Evolutionary conservation across 2,797 vertebrate species (phyloP).

Genomic region (Manis javanica): DNA sequence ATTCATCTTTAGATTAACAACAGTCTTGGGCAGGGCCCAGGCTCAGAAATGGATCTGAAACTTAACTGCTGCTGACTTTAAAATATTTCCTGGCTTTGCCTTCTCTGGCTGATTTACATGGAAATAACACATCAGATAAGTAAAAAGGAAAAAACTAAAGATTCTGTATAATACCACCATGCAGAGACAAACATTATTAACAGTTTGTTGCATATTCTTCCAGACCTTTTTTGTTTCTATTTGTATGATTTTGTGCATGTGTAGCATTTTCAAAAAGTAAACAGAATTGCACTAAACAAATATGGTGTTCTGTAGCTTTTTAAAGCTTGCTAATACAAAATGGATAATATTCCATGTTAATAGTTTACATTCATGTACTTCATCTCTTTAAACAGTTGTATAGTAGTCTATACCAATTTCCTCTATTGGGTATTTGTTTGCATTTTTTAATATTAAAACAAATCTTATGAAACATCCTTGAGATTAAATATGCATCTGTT

Average conservation of each 20-base stretch:
- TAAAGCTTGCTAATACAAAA: not conserved
- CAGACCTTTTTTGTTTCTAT: not conserved
- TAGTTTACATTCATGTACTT: not conserved
- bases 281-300: not conserved
- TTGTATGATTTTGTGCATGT: not conserved
- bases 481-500: not conserved
- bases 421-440: not conserved
- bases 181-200: not conserved
- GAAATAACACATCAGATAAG: slow-evolving; percentile 67
- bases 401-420: not conserved
- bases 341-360: not conserved
- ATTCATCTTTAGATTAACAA: slow-evolving; percentile 71
- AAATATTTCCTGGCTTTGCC: slow-evolving; percentile 80
- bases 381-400: not conserved
- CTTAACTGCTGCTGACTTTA: slow-evolving; percentile 80
- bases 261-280: not conserved
- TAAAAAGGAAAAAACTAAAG: not conserved
- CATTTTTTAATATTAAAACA: slow-evolving; percentile 7
- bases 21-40: slow-evolving; percentile 68
- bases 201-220: not conserved
- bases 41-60: slow-evolving; percentile 73
- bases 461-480: not conserved
- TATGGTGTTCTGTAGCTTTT: not conserved
- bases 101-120: slow-evolving; percentile 78
- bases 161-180: not conserved